These are phyloP conservation scores for Tylochromis polylepis DNA, from an alignment of 2,113 vertebrate species.

Conservation along the genomic window DNA sequence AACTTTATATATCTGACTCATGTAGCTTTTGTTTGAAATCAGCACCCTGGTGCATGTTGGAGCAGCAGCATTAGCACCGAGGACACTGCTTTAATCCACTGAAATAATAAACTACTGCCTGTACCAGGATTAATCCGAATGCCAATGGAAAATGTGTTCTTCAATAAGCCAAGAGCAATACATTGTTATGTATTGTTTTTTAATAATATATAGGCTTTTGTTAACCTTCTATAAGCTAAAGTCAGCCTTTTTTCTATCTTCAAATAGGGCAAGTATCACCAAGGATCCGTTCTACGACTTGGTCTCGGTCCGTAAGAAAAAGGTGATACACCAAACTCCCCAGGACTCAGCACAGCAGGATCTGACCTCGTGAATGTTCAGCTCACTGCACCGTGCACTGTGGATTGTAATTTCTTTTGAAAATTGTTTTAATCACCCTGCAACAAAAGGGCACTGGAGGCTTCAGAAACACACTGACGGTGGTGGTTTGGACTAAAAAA, in stretches of 20 bases:
- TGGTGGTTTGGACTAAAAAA: not conserved
- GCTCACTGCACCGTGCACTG: not conserved
- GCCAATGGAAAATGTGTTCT: not conserved
- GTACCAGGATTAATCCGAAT: not conserved
- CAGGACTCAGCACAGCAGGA: slow-evolving; percentile 39
- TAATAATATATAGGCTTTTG: not conserved
- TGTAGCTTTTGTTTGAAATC: not conserved
- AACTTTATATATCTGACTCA: too few relatives aligned
- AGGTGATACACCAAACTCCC: slow-evolving; percentile 76
- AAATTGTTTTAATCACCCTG: not conserved
- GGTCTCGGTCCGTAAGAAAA: slow-evolving; percentile 87
- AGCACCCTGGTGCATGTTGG: not conserved
- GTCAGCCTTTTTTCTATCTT: not conserved
- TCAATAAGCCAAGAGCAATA: not conserved
- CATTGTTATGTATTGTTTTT: not conserved
- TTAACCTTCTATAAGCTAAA: not conserved
- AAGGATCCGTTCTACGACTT: slow-evolving; percentile 92
- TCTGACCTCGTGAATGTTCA: not conserved
- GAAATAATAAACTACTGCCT: not conserved
- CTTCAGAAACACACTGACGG: not conserved
- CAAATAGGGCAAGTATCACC: slow-evolving; percentile 87
- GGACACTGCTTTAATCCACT: accelerated
- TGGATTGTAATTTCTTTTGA: not conserved
- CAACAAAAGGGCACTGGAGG: not conserved
- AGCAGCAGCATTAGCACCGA: not conserved